Evolutionary conservation across 2,888 invertebrate genomes (phyloP).

Genomic region (Lobophora halterata): DNA sequence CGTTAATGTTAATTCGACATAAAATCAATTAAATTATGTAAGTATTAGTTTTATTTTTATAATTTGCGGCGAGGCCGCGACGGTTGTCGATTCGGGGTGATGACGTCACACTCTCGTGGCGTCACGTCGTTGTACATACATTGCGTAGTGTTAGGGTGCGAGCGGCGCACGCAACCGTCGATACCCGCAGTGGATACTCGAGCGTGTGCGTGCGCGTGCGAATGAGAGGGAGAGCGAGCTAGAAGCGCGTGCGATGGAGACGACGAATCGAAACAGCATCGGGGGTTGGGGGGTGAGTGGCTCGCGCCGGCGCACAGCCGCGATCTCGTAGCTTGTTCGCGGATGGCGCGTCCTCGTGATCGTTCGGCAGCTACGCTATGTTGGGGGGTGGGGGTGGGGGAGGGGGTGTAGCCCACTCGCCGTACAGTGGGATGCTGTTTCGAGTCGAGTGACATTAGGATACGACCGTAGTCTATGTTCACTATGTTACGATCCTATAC

Average conservation of each 20-base stretch:
- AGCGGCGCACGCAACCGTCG: no score
- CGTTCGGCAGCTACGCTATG: slow-evolving; percentile 4
- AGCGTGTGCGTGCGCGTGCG: no score
- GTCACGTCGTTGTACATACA: no score
- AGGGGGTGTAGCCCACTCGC: slow-evolving; percentile 33
- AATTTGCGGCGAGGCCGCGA: neutral
- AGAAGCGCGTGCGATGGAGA: no score
- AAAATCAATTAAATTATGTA: slow-evolving; percentile 11
- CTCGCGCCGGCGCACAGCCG: no score
- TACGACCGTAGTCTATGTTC: slow-evolving; percentile 33
- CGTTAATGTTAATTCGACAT: slow-evolving; percentile 4
- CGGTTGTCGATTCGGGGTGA: neutral
- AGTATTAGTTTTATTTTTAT: slow-evolving; percentile 5
- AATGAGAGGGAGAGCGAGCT: no score
- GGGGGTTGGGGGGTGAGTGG: no score
- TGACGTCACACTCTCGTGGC: no score
- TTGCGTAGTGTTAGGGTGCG: slow-evolving; percentile 9
- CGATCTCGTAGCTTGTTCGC: no score
- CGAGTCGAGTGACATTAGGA: slow-evolving; percentile 53
- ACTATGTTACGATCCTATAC: neutral
- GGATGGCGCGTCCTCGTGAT: neutral
- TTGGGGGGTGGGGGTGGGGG: neutral
- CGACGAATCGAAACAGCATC: no score
- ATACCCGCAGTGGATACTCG: no score
- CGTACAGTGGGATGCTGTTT: slow-evolving; percentile 49